Conservation (phyloP, 2,113 vertebrate genomes). For the Ramphastos sulfuratus region DNA sequence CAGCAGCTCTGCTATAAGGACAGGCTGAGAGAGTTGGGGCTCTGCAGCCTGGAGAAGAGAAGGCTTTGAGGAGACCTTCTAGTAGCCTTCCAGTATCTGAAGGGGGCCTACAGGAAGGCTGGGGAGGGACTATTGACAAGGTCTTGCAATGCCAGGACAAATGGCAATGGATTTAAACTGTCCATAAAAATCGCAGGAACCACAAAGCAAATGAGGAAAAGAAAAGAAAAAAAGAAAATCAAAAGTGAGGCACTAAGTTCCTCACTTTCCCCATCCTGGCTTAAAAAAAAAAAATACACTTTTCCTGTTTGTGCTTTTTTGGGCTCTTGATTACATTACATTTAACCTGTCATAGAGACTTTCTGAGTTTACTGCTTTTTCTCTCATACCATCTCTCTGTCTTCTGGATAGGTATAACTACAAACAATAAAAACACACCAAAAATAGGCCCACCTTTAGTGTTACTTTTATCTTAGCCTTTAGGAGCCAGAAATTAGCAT, state of each 20-base stretch:
- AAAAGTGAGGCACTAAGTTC: background rate
- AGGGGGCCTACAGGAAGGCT: too few relatives aligned
- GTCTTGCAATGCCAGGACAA: too few relatives aligned
- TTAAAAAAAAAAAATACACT: background rate
- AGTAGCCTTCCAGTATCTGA: too few relatives aligned
- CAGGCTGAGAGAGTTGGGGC: too few relatives aligned
- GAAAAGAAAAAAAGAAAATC: background rate
- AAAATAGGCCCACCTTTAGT: background rate
- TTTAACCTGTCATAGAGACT: background rate
- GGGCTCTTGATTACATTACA: background rate
- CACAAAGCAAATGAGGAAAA: background rate
- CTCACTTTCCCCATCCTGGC: background rate
- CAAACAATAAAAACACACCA: background rate
- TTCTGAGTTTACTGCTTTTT: background rate
- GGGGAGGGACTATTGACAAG: too few relatives aligned
- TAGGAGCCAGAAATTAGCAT: background rate
- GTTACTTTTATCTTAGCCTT: background rate
- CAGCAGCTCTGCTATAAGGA: too few relatives aligned
- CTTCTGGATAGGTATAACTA: background rate
- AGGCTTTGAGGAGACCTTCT: too few relatives aligned
- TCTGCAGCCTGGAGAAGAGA: too few relatives aligned
- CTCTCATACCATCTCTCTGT: background rate
- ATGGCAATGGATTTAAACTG: too few relatives aligned
- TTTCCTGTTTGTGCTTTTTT: background rate
- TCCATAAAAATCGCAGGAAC: background rate